Evolutionary conservation across 92 coral and sea anemone genomes (phyloP), one percentile per base, ranked within the genome.

Genomic region (Zoanthus sociatus): DNA sequence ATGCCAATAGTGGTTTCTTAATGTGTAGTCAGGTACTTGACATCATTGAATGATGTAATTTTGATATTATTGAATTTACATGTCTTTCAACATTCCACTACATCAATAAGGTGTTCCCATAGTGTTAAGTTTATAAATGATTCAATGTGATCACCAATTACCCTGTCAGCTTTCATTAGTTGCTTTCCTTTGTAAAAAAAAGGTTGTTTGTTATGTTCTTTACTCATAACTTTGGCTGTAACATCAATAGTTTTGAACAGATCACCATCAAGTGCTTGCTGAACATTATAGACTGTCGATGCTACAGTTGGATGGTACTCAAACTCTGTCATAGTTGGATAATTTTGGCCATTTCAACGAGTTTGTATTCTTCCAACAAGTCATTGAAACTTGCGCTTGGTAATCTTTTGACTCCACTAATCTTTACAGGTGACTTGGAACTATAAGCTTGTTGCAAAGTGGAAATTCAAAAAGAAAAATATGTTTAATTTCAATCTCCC

Each of bases 121-220:
- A 91, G 87, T 76, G 83, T 73, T 74, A 91, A 83, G n/a, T 69
- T 55, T 64, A 31, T 84, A 87, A 5, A 88, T 83, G 58, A 87
- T 87, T 72, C 42, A 33, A 91, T 91, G 88, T 90, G 93, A 91
- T 91, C 93, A 77, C 86, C 93, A 77, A 91, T 91, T 10, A 91
- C 78, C 51, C 90, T 83, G 18, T 87, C 91, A 71, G 71, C 66
- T 91, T 91, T 88, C 94, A 91, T 88, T 77, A 91, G 87, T 30
- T 83, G 90, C 45, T 87, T 91, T 87, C 89, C 89, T 58, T 87
- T 83, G 78, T 31, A 47, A 71, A 88, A 48, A 71, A 91, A 83
- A 68, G 88, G 81, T 91, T 87, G 93, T 71, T 87, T 91, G 82
- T 78, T 83, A 20, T 90, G 31, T 83, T 91, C 83, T 71, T 91